A percentile compares a stretch with the other conserved stretches of the same genome.
Evolutionary conservation across 1,140 invertebrate species (phyloP).

Genomic region (Drosophila azteca): DNA sequence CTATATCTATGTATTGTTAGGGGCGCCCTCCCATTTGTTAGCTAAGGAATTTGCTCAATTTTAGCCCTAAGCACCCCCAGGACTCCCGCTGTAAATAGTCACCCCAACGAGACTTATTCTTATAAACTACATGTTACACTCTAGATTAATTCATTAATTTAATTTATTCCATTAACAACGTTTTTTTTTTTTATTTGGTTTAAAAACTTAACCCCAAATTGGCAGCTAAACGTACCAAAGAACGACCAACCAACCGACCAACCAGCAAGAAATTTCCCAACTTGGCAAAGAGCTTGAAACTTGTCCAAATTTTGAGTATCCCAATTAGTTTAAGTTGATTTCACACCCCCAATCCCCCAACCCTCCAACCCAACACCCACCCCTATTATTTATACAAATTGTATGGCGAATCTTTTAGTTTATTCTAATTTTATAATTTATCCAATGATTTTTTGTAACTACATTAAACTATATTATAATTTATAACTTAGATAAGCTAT

Average conservation of each 20-base stretch:
- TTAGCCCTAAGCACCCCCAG: constrained; percentile 43
- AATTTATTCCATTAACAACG: constrained; percentile 50
- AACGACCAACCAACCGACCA: constrained; percentile 41
- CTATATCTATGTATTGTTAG: constrained; percentile 34
- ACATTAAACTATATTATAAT: constrained; percentile 20
- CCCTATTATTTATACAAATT: constrained; percentile 34
- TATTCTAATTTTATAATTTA: constrained; percentile 40
- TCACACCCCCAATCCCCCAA: not conserved
- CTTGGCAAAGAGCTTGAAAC: constrained; percentile 51
- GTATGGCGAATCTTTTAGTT: constrained; percentile 27
- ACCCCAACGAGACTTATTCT: constrained; percentile 53
- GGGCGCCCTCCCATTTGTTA: constrained; percentile 18
- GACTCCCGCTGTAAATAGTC: constrained; percentile 47
- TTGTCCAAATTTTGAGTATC: constrained; percentile 63
- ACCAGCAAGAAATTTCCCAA: constrained; percentile 28
- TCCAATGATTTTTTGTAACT: constrained; percentile 48
- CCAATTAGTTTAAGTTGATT: constrained; percentile 28
- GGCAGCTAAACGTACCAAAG: constrained; percentile 83
- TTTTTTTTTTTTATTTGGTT: constrained; percentile 52
- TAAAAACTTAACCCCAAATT: constrained; percentile 66
- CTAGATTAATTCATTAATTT: constrained; percentile 38
- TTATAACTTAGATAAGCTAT: constrained; percentile 31
- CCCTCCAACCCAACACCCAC: not conserved
- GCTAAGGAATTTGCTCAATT: constrained; percentile 57
- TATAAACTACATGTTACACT: constrained; percentile 1